Conservation (phyloP, 2,113 vertebrate genomes). For the Coptodon bakossiorum region DNA sequence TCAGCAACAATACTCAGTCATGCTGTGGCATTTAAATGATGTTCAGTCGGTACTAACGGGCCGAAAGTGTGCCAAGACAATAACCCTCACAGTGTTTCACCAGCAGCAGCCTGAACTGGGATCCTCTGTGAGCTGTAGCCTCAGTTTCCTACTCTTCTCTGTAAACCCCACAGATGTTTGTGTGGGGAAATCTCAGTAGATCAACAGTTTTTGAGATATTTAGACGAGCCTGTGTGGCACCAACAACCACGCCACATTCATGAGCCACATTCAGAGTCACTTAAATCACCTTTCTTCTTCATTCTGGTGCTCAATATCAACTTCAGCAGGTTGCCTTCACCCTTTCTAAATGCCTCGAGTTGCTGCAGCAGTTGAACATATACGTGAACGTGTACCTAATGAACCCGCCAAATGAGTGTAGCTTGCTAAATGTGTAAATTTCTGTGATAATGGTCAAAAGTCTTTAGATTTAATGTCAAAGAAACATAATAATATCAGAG, state of each 20-base stretch:
- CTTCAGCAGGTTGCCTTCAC: not conserved
- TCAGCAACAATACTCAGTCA: not conserved
- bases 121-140: not conserved
- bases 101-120: rapidly evolving
- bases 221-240: not conserved
- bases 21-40: not conserved
- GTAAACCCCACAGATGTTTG: not conserved
- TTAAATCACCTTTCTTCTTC: not conserved
- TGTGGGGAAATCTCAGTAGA: not conserved
- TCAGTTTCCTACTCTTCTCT: not conserved
- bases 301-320: not conserved
- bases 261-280: not conserved
- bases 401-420: rapidly evolving
- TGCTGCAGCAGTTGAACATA: not conserved
- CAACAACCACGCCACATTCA: not conserved
- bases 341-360: not conserved
- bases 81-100: not conserved
- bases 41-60: not conserved
- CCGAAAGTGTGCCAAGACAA: not conserved
- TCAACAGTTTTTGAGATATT: not conserved
- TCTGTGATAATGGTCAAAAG: not conserved
- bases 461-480: not conserved
- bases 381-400: not conserved
- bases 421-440: not conserved
- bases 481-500: not conserved